Evolutionary conservation across 2,888 invertebrate genomes (phyloP).

Genomic region (Lepidocyrtinus sp.): DNA sequence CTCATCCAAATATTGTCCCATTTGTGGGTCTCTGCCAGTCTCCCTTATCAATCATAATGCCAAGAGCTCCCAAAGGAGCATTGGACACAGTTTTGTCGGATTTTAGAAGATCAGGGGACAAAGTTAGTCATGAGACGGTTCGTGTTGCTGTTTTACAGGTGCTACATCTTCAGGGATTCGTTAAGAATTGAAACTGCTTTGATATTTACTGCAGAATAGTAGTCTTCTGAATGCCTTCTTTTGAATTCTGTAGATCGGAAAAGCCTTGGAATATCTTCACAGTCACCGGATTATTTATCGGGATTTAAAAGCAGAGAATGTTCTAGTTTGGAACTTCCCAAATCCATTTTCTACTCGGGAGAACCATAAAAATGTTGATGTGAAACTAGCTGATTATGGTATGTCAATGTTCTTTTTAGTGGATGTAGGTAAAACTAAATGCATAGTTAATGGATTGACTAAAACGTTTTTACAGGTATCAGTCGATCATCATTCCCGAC

Average conservation of each 20-base stretch:
- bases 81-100: constrained; percentile 87
- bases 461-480: constrained; percentile 77
- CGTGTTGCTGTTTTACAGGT: constrained; percentile 90
- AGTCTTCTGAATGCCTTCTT: too few relatives aligned
- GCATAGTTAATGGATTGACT: background rate
- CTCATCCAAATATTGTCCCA: constrained; percentile 94
- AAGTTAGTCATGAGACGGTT: constrained; percentile 84
- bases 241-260: constrained; percentile 78
- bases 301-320: constrained; percentile 96
- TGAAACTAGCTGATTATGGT: constrained; percentile 98
- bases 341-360: constrained; percentile 75
- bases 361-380: constrained; percentile 77
- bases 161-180: constrained; percentile 29
- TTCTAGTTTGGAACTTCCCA: constrained; percentile 97
- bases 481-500: constrained; percentile 90
- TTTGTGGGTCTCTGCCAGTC: constrained; percentile 91
- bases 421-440: background rate
- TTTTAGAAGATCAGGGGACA: constrained; percentile 87
- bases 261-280: constrained; percentile 96
- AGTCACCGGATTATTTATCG: constrained; percentile 93
- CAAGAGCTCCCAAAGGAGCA: constrained; percentile 93
- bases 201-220: background rate
- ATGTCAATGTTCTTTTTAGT: background rate
- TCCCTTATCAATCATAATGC: constrained; percentile 90
- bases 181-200: background rate